Base-by-base conservation (phyloP, 1,140 invertebrate species). In the Macrobrachium rosenbergii region DNA sequence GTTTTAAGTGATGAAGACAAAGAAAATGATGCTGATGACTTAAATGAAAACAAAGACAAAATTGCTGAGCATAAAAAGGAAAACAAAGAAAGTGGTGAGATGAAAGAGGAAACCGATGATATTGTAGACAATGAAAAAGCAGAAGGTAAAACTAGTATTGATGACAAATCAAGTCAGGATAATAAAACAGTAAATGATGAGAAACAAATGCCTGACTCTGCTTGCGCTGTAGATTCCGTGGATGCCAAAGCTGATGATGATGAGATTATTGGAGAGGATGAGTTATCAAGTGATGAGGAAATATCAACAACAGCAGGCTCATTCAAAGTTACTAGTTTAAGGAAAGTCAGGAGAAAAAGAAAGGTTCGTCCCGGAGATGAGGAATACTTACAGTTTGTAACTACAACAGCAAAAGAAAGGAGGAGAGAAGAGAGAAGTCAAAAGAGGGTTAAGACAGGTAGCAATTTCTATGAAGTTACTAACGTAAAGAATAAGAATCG, bases 401-500 rank as follows among this genome's bases (percentile, higher is more conserved):
- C 85, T 17, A 45, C 85, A 19, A 87, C 85, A 11, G 59, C 85
- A 10, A 87, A 82, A 63, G 45, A 98, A 43, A 80, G 85, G 58
- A 72, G 85, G 52, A 80, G 85, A 14, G 52, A 75, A 14, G 78
- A 81, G 19, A 72, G 85, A 43, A 60, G 73, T n/a, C 45, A 75
- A 14, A 87, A 87, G 59, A 87, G 69, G 37, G 81, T 96, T 91
- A 98, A 98, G 91, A 95, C 97, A 89, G 98, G 97, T 87, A 96
- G 95, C 91, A 96, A 98, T 92, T 99, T 98, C 91, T 99, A 99
- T 92, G 95, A 97, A 93, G 94, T 96, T 45, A 94, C 95, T 5
- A 98, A 99, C 94, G 97, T 99, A 45, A 99, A 99, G 92, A 99
- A 98, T 91, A 94, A 94, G 88, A 97, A 95, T 92, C 93, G 94